A percentile compares a stretch with the other conserved stretches of the same genome.
Conservation (phyloP, 2,113 vertebrate species). For the Miniopterus natalensis region DNA sequence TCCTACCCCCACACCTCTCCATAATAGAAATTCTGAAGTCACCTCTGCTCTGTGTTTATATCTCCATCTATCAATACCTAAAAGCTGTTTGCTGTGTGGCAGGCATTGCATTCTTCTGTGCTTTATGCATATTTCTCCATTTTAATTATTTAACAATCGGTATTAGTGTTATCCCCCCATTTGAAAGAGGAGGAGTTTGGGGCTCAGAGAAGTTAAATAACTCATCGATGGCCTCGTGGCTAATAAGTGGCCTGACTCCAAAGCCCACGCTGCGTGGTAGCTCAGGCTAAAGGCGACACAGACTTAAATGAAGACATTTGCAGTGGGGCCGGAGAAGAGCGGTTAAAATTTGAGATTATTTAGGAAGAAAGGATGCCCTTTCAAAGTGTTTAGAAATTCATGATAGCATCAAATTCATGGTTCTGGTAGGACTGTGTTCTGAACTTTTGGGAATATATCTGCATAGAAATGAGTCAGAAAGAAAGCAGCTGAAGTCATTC, state of each 20-base stretch:
- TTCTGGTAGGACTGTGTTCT: neutral
- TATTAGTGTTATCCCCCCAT: neutral
- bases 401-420: neutral
- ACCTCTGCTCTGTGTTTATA: neutral
- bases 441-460: slow-evolving; percentile 7
- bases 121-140: neutral
- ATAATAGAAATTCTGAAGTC: neutral
- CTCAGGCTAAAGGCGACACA: neutral
- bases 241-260: neutral
- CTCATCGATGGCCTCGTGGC: neutral
- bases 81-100: neutral
- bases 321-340: neutral
- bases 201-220: neutral
- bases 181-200: neutral
- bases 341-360: slow-evolving; percentile 1
- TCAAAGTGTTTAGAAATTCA: slow-evolving; percentile 53
- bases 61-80: neutral
- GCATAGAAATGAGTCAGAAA: slow-evolving; percentile 12
- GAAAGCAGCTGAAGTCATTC: neutral
- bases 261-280: neutral
- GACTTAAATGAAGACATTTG: slow-evolving; percentile 5
- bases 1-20: neutral
- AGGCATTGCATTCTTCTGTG: neutral
- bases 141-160: neutral
- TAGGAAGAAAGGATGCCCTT: neutral